Evolutionary conservation across 1,140 invertebrate species (phyloP), one percentile per base, ranked within the genome.

Genomic region (Neodiprion pinetum): DNA sequence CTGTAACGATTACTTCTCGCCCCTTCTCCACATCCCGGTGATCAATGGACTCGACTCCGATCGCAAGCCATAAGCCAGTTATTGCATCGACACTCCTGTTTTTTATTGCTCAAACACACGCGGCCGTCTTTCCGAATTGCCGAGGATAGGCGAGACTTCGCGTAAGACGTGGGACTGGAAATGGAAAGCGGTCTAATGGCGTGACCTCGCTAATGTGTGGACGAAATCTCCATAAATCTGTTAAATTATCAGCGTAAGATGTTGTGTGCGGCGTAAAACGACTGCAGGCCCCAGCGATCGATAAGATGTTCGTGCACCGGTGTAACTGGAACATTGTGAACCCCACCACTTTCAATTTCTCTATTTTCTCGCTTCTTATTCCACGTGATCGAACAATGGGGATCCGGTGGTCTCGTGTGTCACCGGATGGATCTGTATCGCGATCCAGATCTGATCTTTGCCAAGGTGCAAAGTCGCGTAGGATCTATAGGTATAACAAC

Each of bases 391-490:
- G 53, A 61, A 61, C 53, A 61, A 61, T 61, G 7, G 53, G 53
- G 53, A 61, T 14, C 53, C 53, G 53, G 53, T 61, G 53, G 53
- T 61, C 53, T 61, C 53, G 53, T 61, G 53, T 61, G 53, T 61
- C 53, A 61, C 53, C 11, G 4, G 53, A 5, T 61, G 5, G n/a
- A 61, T 61, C 53, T 61, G n/a, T 12, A 61, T 61, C 53, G 53
- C 53, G 8, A 61, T 61, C 9, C 53, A 61, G 11, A 61, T 61
- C 53, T 12, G 53, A 61, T n/a, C 53, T 61, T 9, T 61, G 53
- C 53, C 53, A 61, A 61, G 53, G 53, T 61, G 53, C 53, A 61
- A 61, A 61, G 53, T 61, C 53, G 53, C 53, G 53, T 12, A 61
- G 53, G 53, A 61, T 61, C 53, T 61, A 61, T 61, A 61, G 53